These are phyloP conservation scores for Cylloceria caligata DNA, from an alignment of 2,888 invertebrate genomes.

Conservation along the genomic window DNA sequence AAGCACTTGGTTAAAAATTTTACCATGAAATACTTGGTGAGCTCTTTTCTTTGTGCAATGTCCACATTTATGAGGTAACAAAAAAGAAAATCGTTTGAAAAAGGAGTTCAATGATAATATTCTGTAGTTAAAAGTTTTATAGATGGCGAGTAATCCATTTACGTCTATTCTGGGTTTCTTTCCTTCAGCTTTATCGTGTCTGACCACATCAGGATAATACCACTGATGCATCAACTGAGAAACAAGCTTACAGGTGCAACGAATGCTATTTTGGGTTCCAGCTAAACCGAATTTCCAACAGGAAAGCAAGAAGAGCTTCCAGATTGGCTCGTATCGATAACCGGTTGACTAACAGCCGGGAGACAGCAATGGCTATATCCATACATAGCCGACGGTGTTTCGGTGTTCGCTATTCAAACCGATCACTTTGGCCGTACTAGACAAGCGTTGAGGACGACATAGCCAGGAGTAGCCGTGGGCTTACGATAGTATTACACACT, in stretches of 20 bases:
- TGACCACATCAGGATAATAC: conserved; percentile 1
- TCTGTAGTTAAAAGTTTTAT: not conserved
- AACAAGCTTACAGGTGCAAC: not conserved
- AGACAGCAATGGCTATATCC: conserved; percentile 1
- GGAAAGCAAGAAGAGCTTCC: conserved; percentile 8
- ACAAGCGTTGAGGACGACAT: not conserved
- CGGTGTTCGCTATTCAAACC: conserved; percentile 10
- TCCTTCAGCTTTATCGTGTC: not conserved
- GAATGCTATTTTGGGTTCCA: not conserved
- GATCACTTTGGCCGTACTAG: conserved; percentile 13
- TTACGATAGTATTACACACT: conserved; percentile 1
- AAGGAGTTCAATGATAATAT: not conserved
- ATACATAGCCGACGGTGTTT: conserved; percentile 12
- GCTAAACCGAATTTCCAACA: conserved; percentile 1
- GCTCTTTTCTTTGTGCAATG: too few species aligned
- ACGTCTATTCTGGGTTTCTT: not conserved
- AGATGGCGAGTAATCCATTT: not conserved
- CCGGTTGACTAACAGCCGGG: conserved; percentile 18
- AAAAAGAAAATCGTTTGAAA: not conserved
- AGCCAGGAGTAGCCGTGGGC: not conserved
- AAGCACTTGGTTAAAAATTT: too few species aligned
- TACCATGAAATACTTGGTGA: too few species aligned
- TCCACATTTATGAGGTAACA: too few species aligned
- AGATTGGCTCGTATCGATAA: conserved; percentile 26
- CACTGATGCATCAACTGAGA: not conserved